Conservation (phyloP, 1,140 invertebrate genomes). For the Ditylenchus dipsaci region DNA sequence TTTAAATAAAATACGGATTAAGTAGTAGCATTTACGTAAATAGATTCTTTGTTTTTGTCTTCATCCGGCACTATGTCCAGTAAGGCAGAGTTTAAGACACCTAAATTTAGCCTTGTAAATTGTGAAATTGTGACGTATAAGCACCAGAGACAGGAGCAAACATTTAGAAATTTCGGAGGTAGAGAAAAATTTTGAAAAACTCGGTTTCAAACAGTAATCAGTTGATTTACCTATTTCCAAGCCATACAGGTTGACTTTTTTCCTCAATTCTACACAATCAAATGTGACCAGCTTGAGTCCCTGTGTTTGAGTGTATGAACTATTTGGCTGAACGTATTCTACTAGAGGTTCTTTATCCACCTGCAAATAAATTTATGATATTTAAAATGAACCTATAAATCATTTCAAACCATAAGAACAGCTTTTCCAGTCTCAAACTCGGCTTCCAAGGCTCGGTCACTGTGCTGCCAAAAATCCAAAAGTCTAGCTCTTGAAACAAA, state of each 20-base stretch:
- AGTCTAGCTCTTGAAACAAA: constrained; percentile 17
- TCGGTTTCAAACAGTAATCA: not conserved
- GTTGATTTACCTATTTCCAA: constrained; percentile 10
- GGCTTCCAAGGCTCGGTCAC: constrained; percentile 35
- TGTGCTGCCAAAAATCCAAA: constrained; percentile 46
- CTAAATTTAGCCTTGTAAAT: not conserved
- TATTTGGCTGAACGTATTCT: constrained; percentile 27
- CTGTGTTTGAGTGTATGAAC: constrained; percentile 13
- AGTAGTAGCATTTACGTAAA: not conserved
- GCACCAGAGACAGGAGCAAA: too few relatives aligned
- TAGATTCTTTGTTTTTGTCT: not conserved
- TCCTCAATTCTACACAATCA: constrained; percentile 5
- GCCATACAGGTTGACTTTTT: constrained; percentile 20
- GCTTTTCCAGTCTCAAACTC: constrained; percentile 37
- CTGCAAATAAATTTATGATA: too few relatives aligned
- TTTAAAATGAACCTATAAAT: constrained; percentile 23
- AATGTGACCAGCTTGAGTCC: constrained; percentile 30
- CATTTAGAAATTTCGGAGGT: too few relatives aligned
- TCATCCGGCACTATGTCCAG: constrained; percentile 12
- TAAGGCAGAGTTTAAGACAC: constrained; percentile 16
- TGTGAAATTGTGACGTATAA: too few relatives aligned
- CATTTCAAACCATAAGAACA: constrained; percentile 38
- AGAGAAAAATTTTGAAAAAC: too few relatives aligned
- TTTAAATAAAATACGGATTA: not conserved
- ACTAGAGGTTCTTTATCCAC: not conserved